Percentiles rank a stretch among this genome's conserved stretches.
Conservation (phyloP, 2,888 invertebrate genomes). For the Stenodera caucasica region DNA sequence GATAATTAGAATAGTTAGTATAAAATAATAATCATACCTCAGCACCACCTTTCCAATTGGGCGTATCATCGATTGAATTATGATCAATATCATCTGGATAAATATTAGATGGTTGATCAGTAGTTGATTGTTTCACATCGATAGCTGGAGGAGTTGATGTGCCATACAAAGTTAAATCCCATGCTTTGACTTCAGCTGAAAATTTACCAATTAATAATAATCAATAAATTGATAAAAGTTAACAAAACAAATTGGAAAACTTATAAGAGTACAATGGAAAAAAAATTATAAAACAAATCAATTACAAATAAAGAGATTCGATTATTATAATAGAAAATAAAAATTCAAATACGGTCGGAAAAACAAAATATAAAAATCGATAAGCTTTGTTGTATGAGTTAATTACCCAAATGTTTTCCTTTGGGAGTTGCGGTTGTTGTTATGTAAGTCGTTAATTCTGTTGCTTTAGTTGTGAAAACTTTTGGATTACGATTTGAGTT, state of each 20-base stretch:
- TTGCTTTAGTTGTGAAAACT: conserved; percentile 47
- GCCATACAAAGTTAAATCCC: conserved; percentile 83
- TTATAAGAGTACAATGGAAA: conserved; percentile 19
- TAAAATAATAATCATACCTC: conserved; percentile 60
- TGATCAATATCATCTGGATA: conserved; percentile 58
- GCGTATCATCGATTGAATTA: conserved; percentile 57
- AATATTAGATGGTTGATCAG: conserved; percentile 28
- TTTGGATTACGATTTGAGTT: conserved; percentile 53
- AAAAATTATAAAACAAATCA: conserved; percentile 31
- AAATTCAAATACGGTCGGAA: not conserved
- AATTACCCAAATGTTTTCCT: conserved; percentile 36
- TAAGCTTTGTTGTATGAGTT: conserved; percentile 10
- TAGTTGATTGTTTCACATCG: conserved; percentile 38
- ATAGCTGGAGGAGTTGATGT: conserved; percentile 61
- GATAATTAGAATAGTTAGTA: too few relatives aligned
- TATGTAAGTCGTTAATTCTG: conserved; percentile 38
- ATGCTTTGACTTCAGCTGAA: conserved; percentile 66
- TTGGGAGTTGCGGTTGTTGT: conserved; percentile 31
- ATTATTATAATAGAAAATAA: conserved; percentile 40
- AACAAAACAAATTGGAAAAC: conserved; percentile 12
- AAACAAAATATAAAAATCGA: not conserved
- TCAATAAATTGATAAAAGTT: not conserved
- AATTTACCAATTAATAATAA: conserved; percentile 44
- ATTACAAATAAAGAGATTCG: conserved; percentile 39
- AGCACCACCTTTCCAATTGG: conserved; percentile 66